Evolutionary conservation across 2,797 vertebrate genomes (phyloP), one percentile per base, ranked within the genome.

Genomic region (Epinephelus malabaricus): DNA sequence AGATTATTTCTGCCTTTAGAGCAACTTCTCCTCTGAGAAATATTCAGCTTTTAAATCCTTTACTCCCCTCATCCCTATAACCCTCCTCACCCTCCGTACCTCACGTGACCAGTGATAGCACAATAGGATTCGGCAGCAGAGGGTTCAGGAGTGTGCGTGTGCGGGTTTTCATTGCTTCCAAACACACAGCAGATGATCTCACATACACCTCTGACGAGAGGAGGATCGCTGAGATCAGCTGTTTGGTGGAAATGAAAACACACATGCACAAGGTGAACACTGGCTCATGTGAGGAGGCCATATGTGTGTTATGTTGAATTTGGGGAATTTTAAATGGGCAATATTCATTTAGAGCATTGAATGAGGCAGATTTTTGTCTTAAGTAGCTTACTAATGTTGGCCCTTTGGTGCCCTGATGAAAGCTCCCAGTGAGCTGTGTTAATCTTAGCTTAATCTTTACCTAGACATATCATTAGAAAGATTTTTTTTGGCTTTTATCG

Each of bases 11-110:
- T 82, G 74, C 73, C 72, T 71, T 78, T 12, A 43, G 79, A 92
- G 81, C 75, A 78, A 25, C 75, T 92, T 82, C 55, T 78, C 86
- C 83, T 89, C 81, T 80, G 81, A 86, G 50, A 79, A 80, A 86
- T 50, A 51, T 60, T 11, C 23, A 65, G 77, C 68, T 56, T 23
- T 83, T 34, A 54, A 78, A 65, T 76, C 73, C 77, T 69, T 73
- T 38, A 17, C 61, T 68, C 61, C 56, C 56, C 43, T 54, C 19
- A 12, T 27, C 51, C 58, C 64, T 23, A 9, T 43, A 8, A 19
- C 69, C n/a, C 53, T 64, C 65, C 70, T 58, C 34, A 2, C 51
- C 69, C 82, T 84, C 64, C 79, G 76, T 76, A 82, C 73, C 81
- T 83, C 82, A 73, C n/a, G 11, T 77, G 66, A 81, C 69, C 78